phyloP scores from a whole-genome alignment of 2,113 vertebrate species.

The Atlantisia rogersi region DNA sequence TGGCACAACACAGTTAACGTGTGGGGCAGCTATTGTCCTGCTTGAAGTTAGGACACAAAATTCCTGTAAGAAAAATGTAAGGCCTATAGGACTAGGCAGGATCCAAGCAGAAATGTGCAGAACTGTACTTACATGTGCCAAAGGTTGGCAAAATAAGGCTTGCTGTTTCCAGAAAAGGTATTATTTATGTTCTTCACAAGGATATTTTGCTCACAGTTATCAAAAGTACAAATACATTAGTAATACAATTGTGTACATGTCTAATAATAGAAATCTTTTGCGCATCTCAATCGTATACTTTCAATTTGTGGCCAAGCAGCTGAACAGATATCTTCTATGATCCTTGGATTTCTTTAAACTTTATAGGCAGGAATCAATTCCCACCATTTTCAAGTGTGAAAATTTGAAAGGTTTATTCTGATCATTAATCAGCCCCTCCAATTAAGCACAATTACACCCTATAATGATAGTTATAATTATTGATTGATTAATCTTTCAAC shows the following conservation, averaged over 20 bases:
- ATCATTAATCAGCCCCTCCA: slow-evolving; percentile 79
- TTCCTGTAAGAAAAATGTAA: background rate
- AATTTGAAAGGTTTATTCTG: slow-evolving; percentile 75
- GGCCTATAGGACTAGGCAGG: background rate
- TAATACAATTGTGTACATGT: background rate
- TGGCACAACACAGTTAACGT: background rate
- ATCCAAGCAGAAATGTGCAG: background rate
- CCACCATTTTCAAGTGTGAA: slow-evolving; percentile 65
- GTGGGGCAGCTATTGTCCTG: background rate
- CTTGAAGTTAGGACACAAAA: background rate
- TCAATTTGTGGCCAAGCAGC: background rate
- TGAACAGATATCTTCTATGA: slow-evolving; percentile 7
- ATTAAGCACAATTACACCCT: slow-evolving; percentile 79
- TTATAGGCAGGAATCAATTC: slow-evolving; percentile 63
- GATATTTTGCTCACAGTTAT: slow-evolving; percentile 1
- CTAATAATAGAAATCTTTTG: slow-evolving; percentile 18
- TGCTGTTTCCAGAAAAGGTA: background rate
- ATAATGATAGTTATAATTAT: slow-evolving; percentile 82
- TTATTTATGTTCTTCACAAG: background rate
- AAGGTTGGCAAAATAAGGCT: background rate
- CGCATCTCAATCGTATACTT: slow-evolving; percentile 6
- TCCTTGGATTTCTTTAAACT: slow-evolving; percentile 38
- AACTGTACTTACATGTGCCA: fast-evolving
- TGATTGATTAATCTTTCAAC: slow-evolving; percentile 83
- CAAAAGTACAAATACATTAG: background rate